These are phyloP conservation scores for Caenorhabditis uteleia DNA, from an alignment of 2,888 invertebrate genomes.

Conservation along the genomic window DNA sequence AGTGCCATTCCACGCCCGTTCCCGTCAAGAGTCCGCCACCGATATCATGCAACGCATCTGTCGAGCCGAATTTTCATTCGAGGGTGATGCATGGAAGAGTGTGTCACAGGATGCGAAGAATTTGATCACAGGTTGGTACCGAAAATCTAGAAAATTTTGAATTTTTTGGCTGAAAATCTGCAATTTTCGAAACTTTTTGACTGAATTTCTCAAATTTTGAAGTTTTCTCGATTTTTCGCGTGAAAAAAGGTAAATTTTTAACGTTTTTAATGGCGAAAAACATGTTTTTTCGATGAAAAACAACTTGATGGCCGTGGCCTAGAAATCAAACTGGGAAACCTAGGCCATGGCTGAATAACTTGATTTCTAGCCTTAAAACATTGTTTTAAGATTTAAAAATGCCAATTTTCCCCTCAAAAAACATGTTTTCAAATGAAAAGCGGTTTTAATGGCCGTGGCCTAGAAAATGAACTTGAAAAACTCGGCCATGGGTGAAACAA, in stretches of 20 bases:
- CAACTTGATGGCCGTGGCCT: no score
- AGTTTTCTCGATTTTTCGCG: not conserved
- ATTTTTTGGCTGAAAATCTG: not conserved
- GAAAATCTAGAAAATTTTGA: not conserved
- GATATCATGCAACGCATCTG: conserved; percentile 82
- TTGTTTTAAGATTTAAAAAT: no score
- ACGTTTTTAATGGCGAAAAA: no score
- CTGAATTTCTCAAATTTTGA: not conserved
- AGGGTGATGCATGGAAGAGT: conserved; percentile 78
- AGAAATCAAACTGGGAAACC: no score
- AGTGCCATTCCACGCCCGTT: conserved; percentile 80
- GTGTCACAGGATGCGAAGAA: conserved; percentile 81
- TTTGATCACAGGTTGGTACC: conserved; percentile 76
- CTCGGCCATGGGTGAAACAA: no score
- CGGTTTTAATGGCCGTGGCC: no score
- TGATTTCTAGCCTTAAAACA: no score
- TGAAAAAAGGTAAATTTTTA: not conserved
- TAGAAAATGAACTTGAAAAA: no score
- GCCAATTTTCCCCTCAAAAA: no score
- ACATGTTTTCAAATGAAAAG: no score
- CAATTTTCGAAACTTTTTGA: not conserved
- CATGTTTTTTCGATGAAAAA: no score
- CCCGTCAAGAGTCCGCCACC: conserved; percentile 79
- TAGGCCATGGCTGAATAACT: no score
- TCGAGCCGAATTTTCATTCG: conserved; percentile 81